Base-by-base conservation (phyloP, 2,888 invertebrate genomes). In the Subacronicta megacephala region DNA sequence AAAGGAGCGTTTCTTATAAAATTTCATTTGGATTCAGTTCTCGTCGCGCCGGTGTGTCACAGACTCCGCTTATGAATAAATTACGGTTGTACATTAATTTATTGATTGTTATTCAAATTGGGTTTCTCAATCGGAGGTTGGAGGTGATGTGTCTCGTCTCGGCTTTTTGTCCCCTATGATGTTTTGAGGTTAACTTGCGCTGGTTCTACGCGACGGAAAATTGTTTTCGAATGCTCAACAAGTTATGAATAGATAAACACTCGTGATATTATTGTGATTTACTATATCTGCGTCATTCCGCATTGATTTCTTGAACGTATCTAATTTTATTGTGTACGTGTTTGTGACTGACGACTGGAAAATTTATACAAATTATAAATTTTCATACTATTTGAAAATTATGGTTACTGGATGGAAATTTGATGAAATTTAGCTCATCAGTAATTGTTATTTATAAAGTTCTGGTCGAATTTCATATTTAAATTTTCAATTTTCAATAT, bases 101-200 rank as follows among this genome's bases (percentile, higher is more conserved):
- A 94, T 93, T 93, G 90, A 94, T 94, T 94, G 93, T 94, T 92
- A 93, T 94, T 94, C 91, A 93, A 94, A 94, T 94, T 90, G 81
- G 84, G 90, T 92, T 92, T 92, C 92, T 93, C 92, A 92, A 93
- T 93, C 88, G 89, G 89, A 91, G 92, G 90, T 92, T 90, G 90
- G 89, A 91, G 90, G 90, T 92, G 91, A 90, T 90, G 88, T 76
- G 88, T 80, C 87, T 84, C 86, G 87, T 86, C 83, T 84, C 85
- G 86, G 70, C 82, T 86, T 86, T 92, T 90, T 88, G 86, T 88
- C 77, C 78, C 68, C 72, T 72, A 46, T 72, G 80, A 83, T 81
- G 86, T 85, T 89, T 87, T 89, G 84, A 89, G 85, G 84, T 87
- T 88, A 84, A 78, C 79, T 83, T 82, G 82, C 68, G 82, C 60